phyloP scores from a whole-genome alignment of 2,113 vertebrate species.

The Eptesicus fuscus region DNA sequence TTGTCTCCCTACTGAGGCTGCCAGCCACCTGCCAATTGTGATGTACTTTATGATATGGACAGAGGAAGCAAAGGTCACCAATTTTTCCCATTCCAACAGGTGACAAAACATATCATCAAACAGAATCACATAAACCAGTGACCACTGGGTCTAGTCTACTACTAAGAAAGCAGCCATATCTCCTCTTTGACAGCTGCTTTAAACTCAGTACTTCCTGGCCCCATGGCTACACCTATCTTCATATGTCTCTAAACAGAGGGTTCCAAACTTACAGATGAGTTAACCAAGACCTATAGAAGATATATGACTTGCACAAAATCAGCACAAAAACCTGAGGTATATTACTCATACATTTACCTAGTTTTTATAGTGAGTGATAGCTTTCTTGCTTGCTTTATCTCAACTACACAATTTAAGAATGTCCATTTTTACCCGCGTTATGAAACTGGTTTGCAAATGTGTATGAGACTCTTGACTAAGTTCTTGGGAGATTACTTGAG shows the following conservation, averaged over 20 bases:
- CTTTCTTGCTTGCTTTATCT: not conserved
- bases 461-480: not conserved
- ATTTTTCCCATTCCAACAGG: constrained; percentile 41
- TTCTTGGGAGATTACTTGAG: not conserved
- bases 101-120: constrained; percentile 38
- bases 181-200: not conserved
- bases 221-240: not conserved
- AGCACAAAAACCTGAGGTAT: not conserved
- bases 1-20: not conserved
- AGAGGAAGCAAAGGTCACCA: constrained; percentile 7
- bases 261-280: not conserved
- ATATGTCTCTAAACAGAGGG: not conserved
- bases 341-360: not conserved
- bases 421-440: not conserved
- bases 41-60: constrained; percentile 25
- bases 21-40: not conserved
- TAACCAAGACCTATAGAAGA: not conserved
- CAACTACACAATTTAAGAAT: not conserved
- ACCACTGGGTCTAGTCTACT: not conserved
- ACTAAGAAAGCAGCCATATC: not conserved
- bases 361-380: not conserved
- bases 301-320: not conserved
- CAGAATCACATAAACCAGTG: not conserved
- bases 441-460: not conserved
- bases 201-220: not conserved